Conservation (phyloP, 2,797 vertebrate species). For the Echeneis naucrates region DNA sequence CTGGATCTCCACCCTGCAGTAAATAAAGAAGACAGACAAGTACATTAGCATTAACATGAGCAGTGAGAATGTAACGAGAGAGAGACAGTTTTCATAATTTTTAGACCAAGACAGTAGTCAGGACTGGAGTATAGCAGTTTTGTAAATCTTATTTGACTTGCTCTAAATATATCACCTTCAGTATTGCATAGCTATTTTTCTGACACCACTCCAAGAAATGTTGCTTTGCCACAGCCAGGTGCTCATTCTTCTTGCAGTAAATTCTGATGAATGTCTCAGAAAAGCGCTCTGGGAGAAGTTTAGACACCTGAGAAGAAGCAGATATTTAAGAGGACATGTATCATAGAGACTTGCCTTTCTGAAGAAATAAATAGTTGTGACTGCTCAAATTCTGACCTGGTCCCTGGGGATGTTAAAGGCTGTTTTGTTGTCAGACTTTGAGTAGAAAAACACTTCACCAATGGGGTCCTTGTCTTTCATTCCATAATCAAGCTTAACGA, state of each 20-base stretch:
- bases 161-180: constrained; percentile 5
- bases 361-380: not conserved
- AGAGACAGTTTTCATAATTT: not conserved
- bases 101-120: not conserved
- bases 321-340: not conserved
- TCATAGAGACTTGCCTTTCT: not conserved
- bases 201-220: accelerated
- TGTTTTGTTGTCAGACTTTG: accelerated
- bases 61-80: not conserved
- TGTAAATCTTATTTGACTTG: not conserved
- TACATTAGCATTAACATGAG: not conserved
- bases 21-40: not conserved
- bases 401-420: accelerated
- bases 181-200: accelerated
- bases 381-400: constrained; percentile 13
- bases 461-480: not conserved
- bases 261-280: constrained; percentile 87
- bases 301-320: constrained; percentile 82
- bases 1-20: not conserved
- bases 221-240: accelerated
- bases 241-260: constrained; percentile 80
- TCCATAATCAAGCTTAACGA: not conserved
- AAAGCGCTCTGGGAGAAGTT: constrained; percentile 85
- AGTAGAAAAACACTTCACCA: not conserved
- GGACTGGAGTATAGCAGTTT: not conserved